phyloP scores from a whole-genome alignment of 53 echinoderm and acorn worm genomes.

The Holothuria scabra region DNA sequence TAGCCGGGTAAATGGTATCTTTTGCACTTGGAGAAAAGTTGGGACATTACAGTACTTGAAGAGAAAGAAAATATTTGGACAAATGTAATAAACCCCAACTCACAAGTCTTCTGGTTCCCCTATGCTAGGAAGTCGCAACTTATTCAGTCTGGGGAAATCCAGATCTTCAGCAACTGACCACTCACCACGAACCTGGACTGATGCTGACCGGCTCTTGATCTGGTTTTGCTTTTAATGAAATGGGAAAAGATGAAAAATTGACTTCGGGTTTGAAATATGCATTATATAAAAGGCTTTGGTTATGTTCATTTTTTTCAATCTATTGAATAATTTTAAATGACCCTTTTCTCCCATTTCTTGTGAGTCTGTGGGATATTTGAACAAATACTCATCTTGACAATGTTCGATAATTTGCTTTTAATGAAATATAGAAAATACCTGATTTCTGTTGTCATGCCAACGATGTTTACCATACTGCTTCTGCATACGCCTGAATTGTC shows the following conservation, averaged over 20 bases:
- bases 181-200: conserved; percentile 85
- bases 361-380: no score
- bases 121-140: conserved; percentile 78
- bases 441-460: conserved; percentile 91
- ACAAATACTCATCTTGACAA: background rate
- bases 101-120: conserved; percentile 83
- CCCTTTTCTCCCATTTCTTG: no score
- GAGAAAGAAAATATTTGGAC: no score
- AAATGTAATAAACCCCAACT: conserved; percentile 34
- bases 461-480: conserved; percentile 91
- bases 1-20: no score
- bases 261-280: no score
- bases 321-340: no score
- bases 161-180: conserved; percentile 93
- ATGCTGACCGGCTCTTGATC: conserved; percentile 80
- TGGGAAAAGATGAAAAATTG: no score
- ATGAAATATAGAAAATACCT: conserved; percentile 48
- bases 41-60: no score
- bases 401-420: background rate
- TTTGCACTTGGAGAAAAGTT: no score
- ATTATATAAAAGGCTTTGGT: no score
- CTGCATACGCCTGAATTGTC: conserved; percentile 91
- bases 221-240: background rate
- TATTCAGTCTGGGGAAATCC: conserved; percentile 90
- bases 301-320: no score